Conservation (phyloP, 2,113 vertebrate genomes). For the Notarius quadriscutis region DNA sequence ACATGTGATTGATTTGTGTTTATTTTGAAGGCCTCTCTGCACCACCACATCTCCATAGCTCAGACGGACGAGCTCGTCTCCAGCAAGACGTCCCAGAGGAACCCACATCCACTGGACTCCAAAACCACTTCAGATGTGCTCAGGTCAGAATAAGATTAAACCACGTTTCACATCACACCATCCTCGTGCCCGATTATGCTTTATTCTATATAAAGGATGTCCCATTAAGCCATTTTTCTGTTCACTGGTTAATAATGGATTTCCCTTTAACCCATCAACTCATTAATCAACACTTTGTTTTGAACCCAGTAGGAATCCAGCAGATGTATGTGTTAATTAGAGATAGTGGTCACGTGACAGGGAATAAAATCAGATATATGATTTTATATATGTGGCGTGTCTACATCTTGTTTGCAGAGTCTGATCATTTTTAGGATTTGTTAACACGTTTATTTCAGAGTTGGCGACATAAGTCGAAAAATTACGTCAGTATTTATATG, state of each 20-base stretch:
- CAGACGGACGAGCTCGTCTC: conserved; percentile 90
- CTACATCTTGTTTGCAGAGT: not conserved
- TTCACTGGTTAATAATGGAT: too few species aligned
- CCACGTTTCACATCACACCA: not conserved
- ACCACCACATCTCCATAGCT: conserved; percentile 94
- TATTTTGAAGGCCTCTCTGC: conserved; percentile 84
- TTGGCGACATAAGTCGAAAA: not conserved
- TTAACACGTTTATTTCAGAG: not conserved
- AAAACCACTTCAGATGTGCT: conserved; percentile 98
- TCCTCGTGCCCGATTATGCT: not conserved
- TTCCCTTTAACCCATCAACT: not conserved
- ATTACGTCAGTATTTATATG: not conserved
- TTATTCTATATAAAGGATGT: not conserved
- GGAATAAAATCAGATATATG: not conserved
- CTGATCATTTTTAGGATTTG: not conserved
- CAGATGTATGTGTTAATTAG: not conserved
- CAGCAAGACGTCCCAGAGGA: conserved; percentile 86
- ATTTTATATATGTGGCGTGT: not conserved
- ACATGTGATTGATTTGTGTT: not conserved
- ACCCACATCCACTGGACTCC: conserved; percentile 92
- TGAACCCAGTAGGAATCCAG: not conserved
- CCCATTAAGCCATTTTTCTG: not conserved
- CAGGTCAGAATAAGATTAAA: conserved; percentile 72
- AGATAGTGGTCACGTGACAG: not conserved
- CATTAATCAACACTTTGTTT: not conserved